Conservation (phyloP, 2,113 vertebrate species). For the Mesembrinibis cayennensis region DNA sequence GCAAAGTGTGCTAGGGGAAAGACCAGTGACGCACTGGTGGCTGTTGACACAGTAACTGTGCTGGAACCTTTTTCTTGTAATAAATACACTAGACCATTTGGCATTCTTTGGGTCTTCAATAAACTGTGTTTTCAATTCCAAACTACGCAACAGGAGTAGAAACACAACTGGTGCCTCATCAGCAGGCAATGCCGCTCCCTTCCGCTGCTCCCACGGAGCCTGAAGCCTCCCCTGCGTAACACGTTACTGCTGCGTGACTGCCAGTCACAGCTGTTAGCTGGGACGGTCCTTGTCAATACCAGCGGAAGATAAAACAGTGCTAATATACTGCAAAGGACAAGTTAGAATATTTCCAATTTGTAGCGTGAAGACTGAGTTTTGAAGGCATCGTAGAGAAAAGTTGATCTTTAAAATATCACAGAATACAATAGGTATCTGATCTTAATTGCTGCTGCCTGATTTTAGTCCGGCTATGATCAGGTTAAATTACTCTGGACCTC, state of each 20-base stretch:
- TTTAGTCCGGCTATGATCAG: neutral
- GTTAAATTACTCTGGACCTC: conserved; percentile 28
- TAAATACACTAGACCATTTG: neutral
- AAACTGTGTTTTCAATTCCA: neutral
- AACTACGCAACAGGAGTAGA: neutral
- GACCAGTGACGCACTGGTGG: neutral
- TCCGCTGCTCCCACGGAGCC: neutral
- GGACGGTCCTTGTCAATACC: neutral
- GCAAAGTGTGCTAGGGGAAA: neutral
- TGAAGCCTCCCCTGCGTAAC: neutral
- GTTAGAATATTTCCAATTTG: neutral
- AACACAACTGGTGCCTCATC: neutral
- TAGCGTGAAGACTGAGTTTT: neutral
- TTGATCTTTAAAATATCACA: neutral
- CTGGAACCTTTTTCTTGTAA: neutral
- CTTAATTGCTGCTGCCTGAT: neutral
- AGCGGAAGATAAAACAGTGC: neutral
- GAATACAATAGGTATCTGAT: neutral
- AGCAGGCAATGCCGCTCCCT: neutral
- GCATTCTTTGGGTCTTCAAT: neutral
- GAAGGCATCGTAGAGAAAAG: neutral
- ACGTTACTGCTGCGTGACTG: neutral
- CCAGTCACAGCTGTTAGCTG: neutral
- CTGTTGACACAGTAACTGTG: neutral
- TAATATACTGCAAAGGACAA: neutral